Conservation (phyloP, 2,888 invertebrate genomes). For the Corythucha ciliata region DNA sequence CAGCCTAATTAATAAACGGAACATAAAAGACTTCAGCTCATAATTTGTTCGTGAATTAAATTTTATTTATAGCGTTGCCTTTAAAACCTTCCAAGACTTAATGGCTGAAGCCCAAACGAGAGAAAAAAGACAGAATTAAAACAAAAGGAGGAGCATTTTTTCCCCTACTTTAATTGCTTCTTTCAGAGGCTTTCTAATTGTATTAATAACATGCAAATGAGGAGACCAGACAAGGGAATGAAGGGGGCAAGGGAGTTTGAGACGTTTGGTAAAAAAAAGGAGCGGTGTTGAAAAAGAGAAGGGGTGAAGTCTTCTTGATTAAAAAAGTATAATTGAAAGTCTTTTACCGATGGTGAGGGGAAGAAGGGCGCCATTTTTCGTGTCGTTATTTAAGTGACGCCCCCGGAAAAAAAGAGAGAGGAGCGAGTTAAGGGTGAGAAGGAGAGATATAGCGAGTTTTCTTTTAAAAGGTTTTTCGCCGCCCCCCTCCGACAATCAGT, state of each 20-base stretch:
- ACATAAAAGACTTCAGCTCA: too few species aligned
- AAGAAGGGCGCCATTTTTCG: conserved; percentile 30
- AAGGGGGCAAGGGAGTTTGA: too few species aligned
- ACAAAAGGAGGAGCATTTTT: conserved; percentile 10
- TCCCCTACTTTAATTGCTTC: conserved; percentile 23
- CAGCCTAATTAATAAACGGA: too few species aligned
- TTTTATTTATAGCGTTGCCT: too few species aligned
- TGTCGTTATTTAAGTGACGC: conserved; percentile 30
- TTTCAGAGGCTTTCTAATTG: conserved; percentile 24
- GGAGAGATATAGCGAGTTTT: conserved; percentile 6
- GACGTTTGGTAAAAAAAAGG: too few species aligned
- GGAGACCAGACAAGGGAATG: too few species aligned
- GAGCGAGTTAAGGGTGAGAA: conserved; percentile 17
- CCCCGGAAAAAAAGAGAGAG: conserved; percentile 26
- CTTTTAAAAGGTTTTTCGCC: conserved; percentile 11
- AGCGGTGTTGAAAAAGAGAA: conserved; percentile 29
- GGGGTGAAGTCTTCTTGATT: conserved; percentile 31
- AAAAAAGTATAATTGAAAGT: conserved; percentile 30
- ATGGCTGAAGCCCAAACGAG: conserved; percentile 9
- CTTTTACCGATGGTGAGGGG: too few species aligned
- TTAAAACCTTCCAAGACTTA: conserved; percentile 16
- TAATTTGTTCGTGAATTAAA: too few species aligned
- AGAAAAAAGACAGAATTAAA: neutral
- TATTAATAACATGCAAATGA: conserved; percentile 29
- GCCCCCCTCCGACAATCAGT: conserved; percentile 5